Conservation (phyloP, 2,888 invertebrate genomes). For the Mechanitis messenoides region DNA sequence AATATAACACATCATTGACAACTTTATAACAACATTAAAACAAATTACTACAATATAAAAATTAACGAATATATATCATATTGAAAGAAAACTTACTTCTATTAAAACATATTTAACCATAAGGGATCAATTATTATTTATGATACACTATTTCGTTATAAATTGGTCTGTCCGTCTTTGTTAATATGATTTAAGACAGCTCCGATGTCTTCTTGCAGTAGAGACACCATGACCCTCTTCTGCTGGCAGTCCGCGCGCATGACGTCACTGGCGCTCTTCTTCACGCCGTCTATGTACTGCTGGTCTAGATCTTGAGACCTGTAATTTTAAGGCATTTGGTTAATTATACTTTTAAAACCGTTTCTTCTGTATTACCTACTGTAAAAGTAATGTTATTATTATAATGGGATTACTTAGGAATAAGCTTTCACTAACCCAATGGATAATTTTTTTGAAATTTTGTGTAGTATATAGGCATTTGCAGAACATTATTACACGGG, state of each 20-base stretch:
- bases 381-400: no score
- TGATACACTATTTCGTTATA: no score
- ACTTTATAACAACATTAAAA: no score
- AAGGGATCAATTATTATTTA: background rate
- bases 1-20: no score
- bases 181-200: constrained; percentile 31
- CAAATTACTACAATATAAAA: no score
- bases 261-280: constrained; percentile 35
- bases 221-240: constrained; percentile 42
- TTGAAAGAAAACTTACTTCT: constrained; percentile 3
- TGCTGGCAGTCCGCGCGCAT: constrained; percentile 45
- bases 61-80: background rate
- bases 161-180: background rate
- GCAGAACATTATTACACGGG: no score
- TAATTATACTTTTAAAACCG: background rate
- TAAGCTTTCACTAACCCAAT: background rate
- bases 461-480: background rate
- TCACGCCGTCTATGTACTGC: constrained; percentile 38
- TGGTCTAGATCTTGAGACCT: constrained; percentile 41
- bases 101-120: background rate
- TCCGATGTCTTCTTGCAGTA: constrained; percentile 49
- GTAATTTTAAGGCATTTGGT: constrained; percentile 1
- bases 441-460: background rate
- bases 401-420: no score
- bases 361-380: no score